Percentiles rank a stretch among this genome's conserved stretches.
These are phyloP conservation scores for Neoarius graeffei DNA, from an alignment of 2,113 vertebrate species.

Conservation along the genomic window DNA sequence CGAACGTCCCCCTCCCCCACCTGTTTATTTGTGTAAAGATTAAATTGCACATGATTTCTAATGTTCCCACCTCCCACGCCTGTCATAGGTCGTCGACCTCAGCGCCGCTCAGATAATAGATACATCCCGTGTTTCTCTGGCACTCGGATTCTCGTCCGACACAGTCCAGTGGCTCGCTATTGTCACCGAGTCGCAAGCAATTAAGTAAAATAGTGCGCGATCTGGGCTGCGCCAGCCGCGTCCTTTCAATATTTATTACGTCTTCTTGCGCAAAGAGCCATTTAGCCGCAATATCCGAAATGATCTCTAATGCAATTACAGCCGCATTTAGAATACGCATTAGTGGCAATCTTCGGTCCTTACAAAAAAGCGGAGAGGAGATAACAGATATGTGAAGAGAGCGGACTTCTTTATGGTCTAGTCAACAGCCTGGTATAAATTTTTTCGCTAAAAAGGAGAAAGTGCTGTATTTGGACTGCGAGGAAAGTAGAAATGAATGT, in stretches of 20 bases:
- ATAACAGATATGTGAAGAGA: slow-evolving; percentile 53
- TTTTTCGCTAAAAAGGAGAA: slow-evolving; percentile 10
- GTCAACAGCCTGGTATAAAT: slow-evolving; percentile 27
- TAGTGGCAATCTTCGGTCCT: slow-evolving; percentile 64
- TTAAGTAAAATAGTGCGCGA: slow-evolving; percentile 88
- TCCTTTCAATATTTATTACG: slow-evolving; percentile 84
- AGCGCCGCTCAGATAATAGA: slow-evolving; percentile 89
- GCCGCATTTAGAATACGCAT: slow-evolving; percentile 67
- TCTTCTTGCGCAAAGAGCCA: slow-evolving; percentile 67
- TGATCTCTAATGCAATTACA: slow-evolving; percentile 73
- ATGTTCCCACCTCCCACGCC: slow-evolving; percentile 81
- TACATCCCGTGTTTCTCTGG: slow-evolving; percentile 83
- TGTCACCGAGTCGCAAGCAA: slow-evolving; percentile 90
- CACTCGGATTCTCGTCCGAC: slow-evolving; percentile 74
- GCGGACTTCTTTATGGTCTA: slow-evolving; percentile 13
- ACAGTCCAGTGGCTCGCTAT: slow-evolving; percentile 90
- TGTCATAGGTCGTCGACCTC: slow-evolving; percentile 92
- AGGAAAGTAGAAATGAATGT: not conserved
- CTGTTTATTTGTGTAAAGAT: slow-evolving; percentile 95
- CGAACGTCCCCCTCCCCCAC: slow-evolving; percentile 48
- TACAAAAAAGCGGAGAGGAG: slow-evolving; percentile 43
- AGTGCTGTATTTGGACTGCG: not conserved
- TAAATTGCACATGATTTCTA: slow-evolving; percentile 98
- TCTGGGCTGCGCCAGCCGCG: slow-evolving; percentile 65
- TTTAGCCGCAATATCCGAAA: slow-evolving; percentile 74